phyloP scores from a whole-genome alignment of 2,113 vertebrate genomes.

The Oncorhynchus tshawytscha region DNA sequence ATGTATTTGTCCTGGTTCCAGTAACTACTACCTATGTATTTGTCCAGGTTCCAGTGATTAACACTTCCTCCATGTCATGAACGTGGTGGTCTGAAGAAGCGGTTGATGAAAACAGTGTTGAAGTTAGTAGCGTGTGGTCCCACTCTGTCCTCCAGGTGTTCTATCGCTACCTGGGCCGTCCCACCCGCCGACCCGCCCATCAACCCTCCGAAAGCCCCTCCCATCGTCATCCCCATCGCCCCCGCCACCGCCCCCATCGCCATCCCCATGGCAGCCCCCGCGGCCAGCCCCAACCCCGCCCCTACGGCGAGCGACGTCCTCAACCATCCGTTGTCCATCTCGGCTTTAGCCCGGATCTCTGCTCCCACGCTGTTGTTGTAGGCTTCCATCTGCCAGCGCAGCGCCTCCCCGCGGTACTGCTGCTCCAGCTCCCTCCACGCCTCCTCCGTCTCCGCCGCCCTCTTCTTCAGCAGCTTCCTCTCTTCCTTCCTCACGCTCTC shows the following conservation, averaged over 20 bases:
- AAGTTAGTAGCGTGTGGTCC: conserved; percentile 62
- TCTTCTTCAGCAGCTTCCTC: conserved; percentile 60
- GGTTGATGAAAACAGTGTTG: conserved; percentile 73
- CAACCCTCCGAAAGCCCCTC: conserved; percentile 65
- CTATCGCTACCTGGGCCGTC: conserved; percentile 69
- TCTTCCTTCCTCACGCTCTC: conserved; percentile 63
- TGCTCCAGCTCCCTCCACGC: conserved; percentile 57
- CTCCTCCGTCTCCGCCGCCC: conserved; percentile 52
- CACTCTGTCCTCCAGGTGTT: conserved; percentile 66
- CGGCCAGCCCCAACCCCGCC: conserved; percentile 58
- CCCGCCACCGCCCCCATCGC: conserved; percentile 67
- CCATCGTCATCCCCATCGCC: conserved; percentile 62
- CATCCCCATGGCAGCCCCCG: conserved; percentile 62
- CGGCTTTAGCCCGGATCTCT: conserved; percentile 63
- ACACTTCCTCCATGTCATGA: conserved; percentile 15
- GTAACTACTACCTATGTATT: no score
- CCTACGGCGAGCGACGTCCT: conserved; percentile 67
- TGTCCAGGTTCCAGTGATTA: background rate
- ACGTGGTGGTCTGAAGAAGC: conserved; percentile 46
- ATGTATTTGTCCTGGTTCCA: background rate
- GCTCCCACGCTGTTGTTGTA: conserved; percentile 42
- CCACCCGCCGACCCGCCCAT: conserved; percentile 68
- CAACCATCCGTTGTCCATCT: conserved; percentile 69
- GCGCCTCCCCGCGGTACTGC: conserved; percentile 58
- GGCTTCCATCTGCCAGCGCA: conserved; percentile 53